A percentile compares a stretch with the other conserved stretches of the same genome.
phyloP scores from a whole-genome alignment of 1,140 invertebrate species.

The Brachystomella parvula region DNA sequence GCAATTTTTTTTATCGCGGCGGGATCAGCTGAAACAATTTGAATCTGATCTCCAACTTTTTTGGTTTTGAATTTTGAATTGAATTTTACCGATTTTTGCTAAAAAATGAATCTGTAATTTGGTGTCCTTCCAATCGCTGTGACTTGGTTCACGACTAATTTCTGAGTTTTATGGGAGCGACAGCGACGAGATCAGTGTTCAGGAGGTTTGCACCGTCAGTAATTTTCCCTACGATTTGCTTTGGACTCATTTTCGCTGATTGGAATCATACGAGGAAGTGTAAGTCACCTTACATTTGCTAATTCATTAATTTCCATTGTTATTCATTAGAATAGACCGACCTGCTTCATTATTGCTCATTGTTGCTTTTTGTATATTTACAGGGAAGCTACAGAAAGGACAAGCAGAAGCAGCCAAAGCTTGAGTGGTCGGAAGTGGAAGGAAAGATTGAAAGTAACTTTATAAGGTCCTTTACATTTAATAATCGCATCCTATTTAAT shows the following conservation, averaged over 20 bases:
- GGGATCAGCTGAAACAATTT: too few species aligned
- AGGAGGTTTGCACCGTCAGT: conserved; percentile 15
- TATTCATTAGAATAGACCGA: not conserved
- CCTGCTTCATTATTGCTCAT: not conserved
- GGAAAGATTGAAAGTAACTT: not conserved
- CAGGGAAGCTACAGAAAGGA: conserved; percentile 24
- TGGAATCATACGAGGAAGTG: conserved; percentile 59
- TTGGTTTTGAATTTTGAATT: too few species aligned
- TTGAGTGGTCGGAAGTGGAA: not conserved
- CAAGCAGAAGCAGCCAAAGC: not conserved
- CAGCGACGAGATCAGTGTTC: conserved; percentile 12
- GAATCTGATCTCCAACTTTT: too few species aligned
- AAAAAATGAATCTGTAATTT: too few species aligned
- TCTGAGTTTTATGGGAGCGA: too few species aligned
- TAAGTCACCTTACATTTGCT: conserved; percentile 45
- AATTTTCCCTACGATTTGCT: conserved; percentile 53
- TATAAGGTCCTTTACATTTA: not conserved
- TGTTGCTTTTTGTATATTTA: not conserved
- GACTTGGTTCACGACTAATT: too few species aligned
- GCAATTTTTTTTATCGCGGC: too few species aligned
- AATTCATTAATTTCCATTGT: not conserved
- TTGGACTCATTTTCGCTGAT: conserved; percentile 56
- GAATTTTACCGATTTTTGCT: too few species aligned
- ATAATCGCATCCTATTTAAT: not conserved
- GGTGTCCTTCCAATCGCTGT: too few species aligned